Evolutionary conservation across 2,113 vertebrate species (phyloP), one percentile per base, ranked within the genome.

Genomic region (Hypomesus transpacificus): DNA sequence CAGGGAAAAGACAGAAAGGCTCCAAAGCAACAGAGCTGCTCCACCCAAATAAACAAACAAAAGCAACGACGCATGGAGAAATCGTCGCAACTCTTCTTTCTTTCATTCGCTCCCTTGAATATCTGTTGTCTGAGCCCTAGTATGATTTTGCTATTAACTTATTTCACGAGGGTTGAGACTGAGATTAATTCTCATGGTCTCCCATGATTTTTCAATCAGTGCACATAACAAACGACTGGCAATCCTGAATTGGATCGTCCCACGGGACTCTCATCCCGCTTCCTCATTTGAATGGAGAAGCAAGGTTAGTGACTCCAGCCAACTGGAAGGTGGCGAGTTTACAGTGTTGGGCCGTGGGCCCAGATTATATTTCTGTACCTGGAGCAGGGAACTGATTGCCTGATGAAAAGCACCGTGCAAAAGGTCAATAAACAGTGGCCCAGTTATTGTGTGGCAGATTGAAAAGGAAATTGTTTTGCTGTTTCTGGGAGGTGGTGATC

Each of bases 401-500:
- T 76, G 64, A 50, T 76, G 79, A 77, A 78, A 69, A 78, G 70
- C 60, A 13, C 53, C 24, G n/a, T 39, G 61, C 69, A 78, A 77
- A 85, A 89, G 89, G 87, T 89, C 84, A 89, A 77, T 76, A 86
- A 88, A 87, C 80, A 77, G 70, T 3, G 18, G 71, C 74, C 75
- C 24, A 59, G 80, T 85, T 88, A 83, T 86, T 81, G 74, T 74
- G 69, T 62, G 57, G 78, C 69, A 79, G 83, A 88, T 84, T 82
- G 83, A 81, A 89, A 85, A 84, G 81, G 79, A 88, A 89, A 86
- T 89, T 54, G 83, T 84, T 82, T 85, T 69, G 68, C 34, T 71
- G 73, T 63, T 63, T 51, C 22, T 78, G 82, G 73, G n/a, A 9
- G 75, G 24, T 56, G 65, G 76, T 46, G 39, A 46, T 46, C 39